Base-by-base conservation (phyloP, 2,888 invertebrate species). In the Synanthedon formicaeformis region DNA sequence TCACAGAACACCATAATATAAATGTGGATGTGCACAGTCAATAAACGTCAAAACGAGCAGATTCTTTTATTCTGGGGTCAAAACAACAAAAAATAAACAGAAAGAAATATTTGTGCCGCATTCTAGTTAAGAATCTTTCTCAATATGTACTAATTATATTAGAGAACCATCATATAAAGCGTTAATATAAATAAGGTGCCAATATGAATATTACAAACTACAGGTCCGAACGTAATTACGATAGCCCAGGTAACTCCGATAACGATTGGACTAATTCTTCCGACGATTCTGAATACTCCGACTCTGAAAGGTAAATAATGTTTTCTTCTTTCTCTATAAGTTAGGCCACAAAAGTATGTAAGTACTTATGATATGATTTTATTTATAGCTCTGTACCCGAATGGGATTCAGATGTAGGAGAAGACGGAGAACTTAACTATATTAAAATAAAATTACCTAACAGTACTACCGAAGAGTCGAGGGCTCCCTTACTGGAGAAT, bases 381-480 rank as follows among this genome's bases (percentile, higher is more conserved):
- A 49, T 50, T 18, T 50, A 40, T 52, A 92, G 91, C 69, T 91
- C 91, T n/a, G 88, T 91, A 40, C 90, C 90, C 27, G 92, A 92
- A 73, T 92, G 92, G 92, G 91, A 92, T 73, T 88, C 90, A 1
- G 90, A 90, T 66, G 81, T 92, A 3, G 88, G 88, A 52, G 89
- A 90, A 58, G 89, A 91, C 62, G 93, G 93, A 3, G 91, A 91
- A 63, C 75, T 94, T 6, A 88, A 92, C 51, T 93, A 89, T 65
- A 89, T 92, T 23, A 92, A 92, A 73, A 88, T 89, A 52, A 89
- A 77, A 65, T 57, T 61, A 4, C 55, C 54, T 4, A 62, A 55
- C 55, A 70, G 69, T 45, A 55, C 53, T 10, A 54, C 55, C 45
- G 63, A 62, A 12, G 62, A 62, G 48, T 62, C 57, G 5, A 78